Conservation (phyloP, 2,888 invertebrate genomes). For the Archips crataeganus region DNA sequence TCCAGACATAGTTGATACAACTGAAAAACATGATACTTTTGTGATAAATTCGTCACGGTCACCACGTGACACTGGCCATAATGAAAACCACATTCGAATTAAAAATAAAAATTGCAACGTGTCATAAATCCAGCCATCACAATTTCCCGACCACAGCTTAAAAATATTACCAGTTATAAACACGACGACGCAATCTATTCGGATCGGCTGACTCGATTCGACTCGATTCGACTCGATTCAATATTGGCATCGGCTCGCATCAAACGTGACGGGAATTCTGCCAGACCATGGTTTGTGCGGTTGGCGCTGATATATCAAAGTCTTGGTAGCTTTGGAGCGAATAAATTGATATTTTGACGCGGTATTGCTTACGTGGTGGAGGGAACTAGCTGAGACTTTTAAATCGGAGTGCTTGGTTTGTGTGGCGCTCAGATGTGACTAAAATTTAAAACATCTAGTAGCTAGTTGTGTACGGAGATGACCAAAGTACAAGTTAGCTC, state of each 20-base stretch:
- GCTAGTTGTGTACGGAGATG: not conserved
- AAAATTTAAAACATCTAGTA: not conserved
- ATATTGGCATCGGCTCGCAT: conserved; percentile 37
- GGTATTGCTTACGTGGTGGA: conserved; percentile 36
- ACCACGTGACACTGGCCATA: not conserved
- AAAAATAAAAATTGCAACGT: not conserved
- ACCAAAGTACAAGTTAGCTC: too few species aligned
- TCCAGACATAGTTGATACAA: too few species aligned
- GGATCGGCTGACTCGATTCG: conserved; percentile 31
- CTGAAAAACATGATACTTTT: too few species aligned
- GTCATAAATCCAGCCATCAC: conserved; percentile 1
- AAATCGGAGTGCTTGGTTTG: not conserved
- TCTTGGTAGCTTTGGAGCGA: conserved; percentile 26
- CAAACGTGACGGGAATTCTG: conserved; percentile 36
- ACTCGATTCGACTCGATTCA: conserved; percentile 37
- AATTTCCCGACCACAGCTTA: conserved; percentile 7
- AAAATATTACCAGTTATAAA: conserved; percentile 30
- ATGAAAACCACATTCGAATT: not conserved
- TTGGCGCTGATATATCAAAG: conserved; percentile 40
- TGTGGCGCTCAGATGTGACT: not conserved
- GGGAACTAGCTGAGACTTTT: conserved; percentile 17
- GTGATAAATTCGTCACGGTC: not conserved
- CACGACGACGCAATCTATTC: conserved; percentile 24
- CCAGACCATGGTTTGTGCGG: conserved; percentile 16
- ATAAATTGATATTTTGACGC: conserved; percentile 41